Evolutionary conservation across 2,113 vertebrate genomes (phyloP).

Genomic region (Caracal caracal): DNA sequence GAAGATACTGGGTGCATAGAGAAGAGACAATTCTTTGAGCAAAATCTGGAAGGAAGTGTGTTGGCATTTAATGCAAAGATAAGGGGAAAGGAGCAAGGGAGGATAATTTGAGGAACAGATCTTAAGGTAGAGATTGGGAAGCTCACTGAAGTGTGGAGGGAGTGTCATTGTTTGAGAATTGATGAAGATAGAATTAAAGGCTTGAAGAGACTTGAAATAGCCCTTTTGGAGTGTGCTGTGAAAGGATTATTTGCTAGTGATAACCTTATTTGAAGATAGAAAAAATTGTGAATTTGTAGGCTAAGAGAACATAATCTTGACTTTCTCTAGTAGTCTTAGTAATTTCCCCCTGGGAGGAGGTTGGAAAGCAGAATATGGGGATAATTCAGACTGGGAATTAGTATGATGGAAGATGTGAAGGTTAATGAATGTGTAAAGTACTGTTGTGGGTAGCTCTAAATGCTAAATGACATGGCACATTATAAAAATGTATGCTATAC

Average conservation of each 20-base stretch:
- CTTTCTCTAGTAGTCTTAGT: background rate
- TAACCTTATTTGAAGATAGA: background rate
- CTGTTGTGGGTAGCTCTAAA: background rate
- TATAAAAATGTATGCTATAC: background rate
- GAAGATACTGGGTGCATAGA: background rate
- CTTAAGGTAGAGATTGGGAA: background rate
- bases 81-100: background rate
- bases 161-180: background rate
- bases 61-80: constrained; percentile 11
- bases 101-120: constrained; percentile 22
- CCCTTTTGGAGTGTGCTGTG: background rate
- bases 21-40: background rate
- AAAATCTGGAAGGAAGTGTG: background rate
- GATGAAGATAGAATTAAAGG: background rate
- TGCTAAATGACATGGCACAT: background rate
- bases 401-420: background rate
- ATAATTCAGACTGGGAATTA: background rate
- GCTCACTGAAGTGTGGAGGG: background rate
- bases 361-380: background rate
- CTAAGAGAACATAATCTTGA: background rate
- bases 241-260: background rate
- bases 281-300: background rate
- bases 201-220: constrained; percentile 14
- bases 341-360: background rate
- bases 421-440: background rate